Percentiles rank a stretch among this genome's conserved stretches.
These are phyloP conservation scores for Orycteropus afer DNA, from an alignment of 2,113 vertebrate species.

Conservation along the genomic window DNA sequence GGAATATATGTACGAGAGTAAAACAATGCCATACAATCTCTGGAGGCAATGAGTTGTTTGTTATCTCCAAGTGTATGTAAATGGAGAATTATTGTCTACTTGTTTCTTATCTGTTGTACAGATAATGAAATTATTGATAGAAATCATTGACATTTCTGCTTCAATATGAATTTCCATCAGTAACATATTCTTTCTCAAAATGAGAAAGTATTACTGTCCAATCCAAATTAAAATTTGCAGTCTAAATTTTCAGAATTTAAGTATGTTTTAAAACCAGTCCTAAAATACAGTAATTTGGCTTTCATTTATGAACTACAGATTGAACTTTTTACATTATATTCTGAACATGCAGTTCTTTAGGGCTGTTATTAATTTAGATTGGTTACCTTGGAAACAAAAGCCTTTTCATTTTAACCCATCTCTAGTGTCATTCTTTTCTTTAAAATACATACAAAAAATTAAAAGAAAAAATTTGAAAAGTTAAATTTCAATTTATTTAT, in stretches of 20 bases:
- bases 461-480: background rate
- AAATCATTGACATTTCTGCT: background rate
- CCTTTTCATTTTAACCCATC: slow-evolving; percentile 48
- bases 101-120: background rate
- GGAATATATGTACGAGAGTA: background rate
- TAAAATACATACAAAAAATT: slow-evolving; percentile 45
- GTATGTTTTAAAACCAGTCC: slow-evolving; percentile 49
- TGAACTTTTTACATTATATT: slow-evolving; percentile 74
- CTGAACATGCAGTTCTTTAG: slow-evolving; percentile 60
- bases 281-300: slow-evolving; percentile 74
- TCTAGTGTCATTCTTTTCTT: slow-evolving; percentile 52
- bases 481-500: background rate
- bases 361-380: slow-evolving; percentile 81
- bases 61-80: background rate
- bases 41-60: background rate
- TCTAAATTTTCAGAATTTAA: slow-evolving; percentile 69
- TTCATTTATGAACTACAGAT: slow-evolving; percentile 77
- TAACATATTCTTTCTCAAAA: background rate
- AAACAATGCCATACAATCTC: background rate
- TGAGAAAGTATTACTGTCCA: background rate
- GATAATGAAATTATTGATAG: background rate
- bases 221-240: slow-evolving; percentile 39
- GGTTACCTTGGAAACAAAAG: slow-evolving; percentile 83
- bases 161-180: background rate
- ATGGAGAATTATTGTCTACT: background rate